phyloP scores from a whole-genome alignment of 2,113 vertebrate species.

The Paramisgurnus dabryanus region DNA sequence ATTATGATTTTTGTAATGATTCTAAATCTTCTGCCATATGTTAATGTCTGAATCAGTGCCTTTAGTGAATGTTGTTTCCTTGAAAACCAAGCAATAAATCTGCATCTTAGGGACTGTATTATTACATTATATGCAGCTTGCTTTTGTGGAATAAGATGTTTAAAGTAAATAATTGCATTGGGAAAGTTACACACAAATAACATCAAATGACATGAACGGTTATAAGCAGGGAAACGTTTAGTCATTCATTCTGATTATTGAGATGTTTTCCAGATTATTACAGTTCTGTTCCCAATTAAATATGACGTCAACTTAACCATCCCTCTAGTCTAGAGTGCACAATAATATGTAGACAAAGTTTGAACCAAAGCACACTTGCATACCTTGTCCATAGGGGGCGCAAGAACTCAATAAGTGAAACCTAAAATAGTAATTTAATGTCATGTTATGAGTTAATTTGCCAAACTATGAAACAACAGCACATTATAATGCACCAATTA shows the following conservation, averaged over 20 bases:
- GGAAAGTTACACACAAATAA: not conserved
- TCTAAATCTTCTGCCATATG: conserved; percentile 17
- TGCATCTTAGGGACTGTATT: conserved; percentile 3
- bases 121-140: not conserved
- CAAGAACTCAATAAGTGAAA: not conserved
- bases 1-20: not conserved
- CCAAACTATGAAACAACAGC: too few species aligned
- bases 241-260: too few species aligned
- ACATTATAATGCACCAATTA: too few species aligned
- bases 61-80: conserved; percentile 17
- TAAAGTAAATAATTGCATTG: not conserved
- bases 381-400: not conserved
- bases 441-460: too few species aligned
- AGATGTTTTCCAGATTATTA: too few species aligned
- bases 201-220: not conserved
- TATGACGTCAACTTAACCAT: too few species aligned
- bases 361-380: too few species aligned
- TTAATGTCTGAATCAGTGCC: conserved; percentile 45
- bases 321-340: too few species aligned
- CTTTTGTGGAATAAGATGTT: not conserved
- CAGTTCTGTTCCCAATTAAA: too few species aligned
- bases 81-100: conserved; percentile 45
- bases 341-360: too few species aligned
- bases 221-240: not conserved
- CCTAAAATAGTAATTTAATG: too few species aligned